Conservation (phyloP, 2,113 vertebrate genomes). For the Indicator indicator region DNA sequence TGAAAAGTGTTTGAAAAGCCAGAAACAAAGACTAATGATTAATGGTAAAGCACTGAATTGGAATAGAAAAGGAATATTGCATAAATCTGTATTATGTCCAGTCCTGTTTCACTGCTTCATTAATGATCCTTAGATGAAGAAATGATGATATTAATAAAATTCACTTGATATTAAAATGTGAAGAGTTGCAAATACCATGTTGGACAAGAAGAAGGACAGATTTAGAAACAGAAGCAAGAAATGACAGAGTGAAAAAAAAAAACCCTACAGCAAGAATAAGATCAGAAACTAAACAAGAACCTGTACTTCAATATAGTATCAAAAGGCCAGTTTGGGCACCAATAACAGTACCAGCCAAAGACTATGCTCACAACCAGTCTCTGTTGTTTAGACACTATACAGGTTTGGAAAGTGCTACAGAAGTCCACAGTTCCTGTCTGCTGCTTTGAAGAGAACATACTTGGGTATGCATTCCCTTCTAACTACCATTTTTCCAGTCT, state of each 20-base stretch:
- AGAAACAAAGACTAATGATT: constrained; percentile 14
- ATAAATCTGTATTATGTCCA: constrained; percentile 13
- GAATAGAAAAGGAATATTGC: background rate
- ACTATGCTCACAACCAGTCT: background rate
- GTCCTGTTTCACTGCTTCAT: constrained; percentile 2
- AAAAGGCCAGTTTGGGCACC: background rate
- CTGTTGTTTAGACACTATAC: background rate
- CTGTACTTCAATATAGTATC: background rate
- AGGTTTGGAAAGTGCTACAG: background rate
- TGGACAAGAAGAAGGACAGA: background rate
- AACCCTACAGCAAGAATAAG: background rate
- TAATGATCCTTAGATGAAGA: constrained; percentile 18
- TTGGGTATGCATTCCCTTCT: background rate
- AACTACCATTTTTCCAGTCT: background rate
- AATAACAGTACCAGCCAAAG: background rate
- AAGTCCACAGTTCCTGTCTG: background rate
- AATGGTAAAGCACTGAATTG: background rate
- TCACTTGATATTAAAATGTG: background rate
- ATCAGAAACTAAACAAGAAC: background rate
- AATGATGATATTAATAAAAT: background rate
- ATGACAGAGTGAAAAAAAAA: background rate
- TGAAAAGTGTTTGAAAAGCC: constrained; percentile 3
- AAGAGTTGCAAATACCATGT: background rate
- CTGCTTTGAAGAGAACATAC: background rate
- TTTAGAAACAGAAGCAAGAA: background rate